These are phyloP conservation scores for Aix galericulata DNA, from an alignment of 2,113 vertebrate genomes.

Conservation along the genomic window DNA sequence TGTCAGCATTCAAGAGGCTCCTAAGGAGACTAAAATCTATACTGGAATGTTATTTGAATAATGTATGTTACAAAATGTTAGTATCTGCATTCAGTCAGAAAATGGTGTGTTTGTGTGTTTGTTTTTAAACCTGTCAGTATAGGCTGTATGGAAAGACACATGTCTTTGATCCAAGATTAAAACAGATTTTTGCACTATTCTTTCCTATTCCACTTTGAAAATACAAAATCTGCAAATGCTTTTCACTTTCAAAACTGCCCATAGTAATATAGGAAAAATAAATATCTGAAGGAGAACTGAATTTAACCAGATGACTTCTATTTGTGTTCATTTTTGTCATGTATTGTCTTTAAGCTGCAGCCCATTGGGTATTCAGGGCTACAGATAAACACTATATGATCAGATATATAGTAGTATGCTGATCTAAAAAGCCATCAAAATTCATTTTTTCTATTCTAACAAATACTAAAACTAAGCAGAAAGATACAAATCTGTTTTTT, in stretches of 20 bases:
- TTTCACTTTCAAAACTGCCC: not conserved
- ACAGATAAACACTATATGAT: not conserved
- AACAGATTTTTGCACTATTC: not conserved
- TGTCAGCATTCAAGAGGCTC: slow-evolving; percentile 13
- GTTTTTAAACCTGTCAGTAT: not conserved
- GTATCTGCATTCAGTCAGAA: not conserved
- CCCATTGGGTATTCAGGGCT: not conserved
- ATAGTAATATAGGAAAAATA: not conserved
- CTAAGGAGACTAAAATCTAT: slow-evolving; percentile 48
- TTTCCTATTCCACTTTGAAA: not conserved
- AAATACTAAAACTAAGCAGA: not conserved
- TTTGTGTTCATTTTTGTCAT: not conserved
- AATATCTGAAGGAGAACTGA: not conserved
- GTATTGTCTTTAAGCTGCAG: not conserved
- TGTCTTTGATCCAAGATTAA: not conserved
- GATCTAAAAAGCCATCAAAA: not conserved
- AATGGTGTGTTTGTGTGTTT: not conserved
- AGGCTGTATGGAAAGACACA: not conserved
- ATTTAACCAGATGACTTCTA: not conserved
- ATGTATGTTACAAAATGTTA: not conserved
- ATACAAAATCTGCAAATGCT: not conserved
- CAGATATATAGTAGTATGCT: not conserved
- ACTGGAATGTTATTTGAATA: slow-evolving; percentile 32
- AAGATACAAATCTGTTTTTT: not conserved
- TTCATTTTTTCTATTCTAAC: not conserved